These are phyloP conservation scores for Tigriopus japonicus DNA, from an alignment of 1,140 invertebrate genomes.

Conservation along the genomic window DNA sequence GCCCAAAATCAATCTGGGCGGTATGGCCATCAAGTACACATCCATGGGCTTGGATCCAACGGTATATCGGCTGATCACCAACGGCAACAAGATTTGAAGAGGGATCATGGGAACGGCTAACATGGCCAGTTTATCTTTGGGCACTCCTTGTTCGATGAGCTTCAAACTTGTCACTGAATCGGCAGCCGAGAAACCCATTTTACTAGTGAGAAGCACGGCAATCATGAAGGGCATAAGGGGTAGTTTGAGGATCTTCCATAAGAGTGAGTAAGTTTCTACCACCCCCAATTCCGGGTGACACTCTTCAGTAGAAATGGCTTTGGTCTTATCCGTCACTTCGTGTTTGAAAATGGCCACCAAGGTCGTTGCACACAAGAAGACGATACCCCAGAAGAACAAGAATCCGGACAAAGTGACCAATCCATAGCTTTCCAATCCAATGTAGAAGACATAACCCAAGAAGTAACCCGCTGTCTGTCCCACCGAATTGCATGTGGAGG, in stretches of 20 bases:
- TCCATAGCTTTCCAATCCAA: constrained; percentile 69
- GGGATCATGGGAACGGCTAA: constrained; percentile 80
- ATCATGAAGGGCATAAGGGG: constrained; percentile 41
- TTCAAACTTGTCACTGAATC: constrained; percentile 88
- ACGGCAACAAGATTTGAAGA: constrained; percentile 78
- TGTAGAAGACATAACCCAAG: constrained; percentile 87
- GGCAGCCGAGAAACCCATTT: constrained; percentile 88
- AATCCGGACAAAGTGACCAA: constrained; percentile 77
- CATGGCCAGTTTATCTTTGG: constrained; percentile 81
- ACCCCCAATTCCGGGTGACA: constrained; percentile 37
- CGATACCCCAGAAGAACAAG: constrained; percentile 82
- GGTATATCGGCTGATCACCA: constrained; percentile 70
- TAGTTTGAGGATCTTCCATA: constrained; percentile 65
- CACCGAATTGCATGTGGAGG: constrained; percentile 94
- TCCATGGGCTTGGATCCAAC: constrained; percentile 68
- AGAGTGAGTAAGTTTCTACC: constrained; percentile 57
- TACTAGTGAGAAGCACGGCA: constrained; percentile 18
- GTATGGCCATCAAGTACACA: constrained; percentile 46
- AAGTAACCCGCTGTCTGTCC: constrained; percentile 97
- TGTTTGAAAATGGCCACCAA: constrained; percentile 71
- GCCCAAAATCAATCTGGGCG: constrained; percentile 53
- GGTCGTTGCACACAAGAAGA: constrained; percentile 78
- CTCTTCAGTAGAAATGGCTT: constrained; percentile 26
- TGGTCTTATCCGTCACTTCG: constrained; percentile 36
- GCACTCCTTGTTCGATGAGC: constrained; percentile 80